Evolutionary conservation across 2,888 invertebrate genomes (phyloP).

Genomic region (Pollenia griseotomentosa): DNA sequence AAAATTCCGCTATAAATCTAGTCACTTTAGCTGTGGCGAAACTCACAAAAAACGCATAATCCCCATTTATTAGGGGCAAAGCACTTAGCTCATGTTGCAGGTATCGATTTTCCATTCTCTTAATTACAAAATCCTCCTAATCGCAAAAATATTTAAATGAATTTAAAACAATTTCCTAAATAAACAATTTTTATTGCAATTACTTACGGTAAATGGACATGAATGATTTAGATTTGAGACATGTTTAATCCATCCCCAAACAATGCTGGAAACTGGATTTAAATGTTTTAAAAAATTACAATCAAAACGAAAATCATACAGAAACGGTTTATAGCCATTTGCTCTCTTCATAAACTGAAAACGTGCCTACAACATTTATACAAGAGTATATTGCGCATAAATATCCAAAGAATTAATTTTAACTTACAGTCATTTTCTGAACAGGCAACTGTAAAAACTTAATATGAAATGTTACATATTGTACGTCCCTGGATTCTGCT

Average conservation of each 20-base stretch:
- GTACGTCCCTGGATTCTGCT: background rate
- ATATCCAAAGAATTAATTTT: too few relatives aligned
- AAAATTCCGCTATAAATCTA: too few relatives aligned
- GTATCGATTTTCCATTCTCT: background rate
- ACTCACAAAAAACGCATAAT: too few relatives aligned
- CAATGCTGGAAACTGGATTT: too few relatives aligned
- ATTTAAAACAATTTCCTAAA: too few relatives aligned
- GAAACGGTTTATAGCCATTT: conserved; percentile 3
- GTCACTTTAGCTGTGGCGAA: too few relatives aligned
- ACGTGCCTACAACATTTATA: background rate
- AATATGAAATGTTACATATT: background rate
- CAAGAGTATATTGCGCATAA: too few relatives aligned
- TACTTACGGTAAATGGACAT: conserved; percentile 14
- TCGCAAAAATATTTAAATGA: too few relatives aligned
- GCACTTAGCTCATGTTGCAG: background rate
- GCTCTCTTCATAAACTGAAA: background rate
- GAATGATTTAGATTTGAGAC: conserved; percentile 11
- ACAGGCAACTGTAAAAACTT: background rate
- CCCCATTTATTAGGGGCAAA: too few relatives aligned
- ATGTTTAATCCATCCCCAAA: background rate
- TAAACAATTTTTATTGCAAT: too few relatives aligned
- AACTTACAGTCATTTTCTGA: too few relatives aligned
- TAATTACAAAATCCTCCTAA: conserved; percentile 2
- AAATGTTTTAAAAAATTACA: background rate
- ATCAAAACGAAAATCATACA: background rate